Percentiles rank a stretch among this genome's conserved stretches.
Conservation (phyloP, 2,113 vertebrate genomes). For the Chiloscyllium plagiosum region DNA sequence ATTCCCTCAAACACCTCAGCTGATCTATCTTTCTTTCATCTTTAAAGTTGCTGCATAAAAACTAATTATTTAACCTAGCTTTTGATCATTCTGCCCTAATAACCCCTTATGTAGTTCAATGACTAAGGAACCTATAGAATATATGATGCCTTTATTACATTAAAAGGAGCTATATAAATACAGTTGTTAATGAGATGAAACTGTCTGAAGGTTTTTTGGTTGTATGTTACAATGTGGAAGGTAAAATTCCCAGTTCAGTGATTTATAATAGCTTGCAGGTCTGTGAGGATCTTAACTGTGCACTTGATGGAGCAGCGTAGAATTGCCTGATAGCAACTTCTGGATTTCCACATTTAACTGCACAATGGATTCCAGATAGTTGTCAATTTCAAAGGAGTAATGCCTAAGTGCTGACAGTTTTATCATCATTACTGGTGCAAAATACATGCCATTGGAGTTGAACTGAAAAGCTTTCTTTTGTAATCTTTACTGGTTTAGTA, state of each 20-base stretch:
- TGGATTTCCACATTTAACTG: neutral
- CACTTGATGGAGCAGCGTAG: neutral
- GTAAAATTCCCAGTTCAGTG: neutral
- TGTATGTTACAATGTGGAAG: neutral
- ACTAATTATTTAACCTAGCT: too few species aligned
- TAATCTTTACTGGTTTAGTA: neutral
- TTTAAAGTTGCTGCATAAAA: too few species aligned
- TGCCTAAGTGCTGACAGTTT: neutral
- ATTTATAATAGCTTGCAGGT: neutral
- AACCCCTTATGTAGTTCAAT: neutral
- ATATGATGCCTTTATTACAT: neutral
- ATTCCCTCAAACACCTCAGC: neutral
- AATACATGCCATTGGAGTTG: neutral
- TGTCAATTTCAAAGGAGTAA: neutral
- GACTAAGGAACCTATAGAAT: neutral
- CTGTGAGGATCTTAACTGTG: neutral
- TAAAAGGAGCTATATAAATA: neutral
- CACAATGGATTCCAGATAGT: neutral
- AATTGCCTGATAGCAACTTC: neutral
- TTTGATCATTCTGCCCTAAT: neutral
- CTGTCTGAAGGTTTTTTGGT: neutral
- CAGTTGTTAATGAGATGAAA: neutral
- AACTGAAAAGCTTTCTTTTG: neutral
- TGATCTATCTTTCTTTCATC: too few species aligned
- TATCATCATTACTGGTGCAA: neutral